phyloP scores from a whole-genome alignment of 2,113 vertebrate genomes.

The Bubo scandiacus region DNA sequence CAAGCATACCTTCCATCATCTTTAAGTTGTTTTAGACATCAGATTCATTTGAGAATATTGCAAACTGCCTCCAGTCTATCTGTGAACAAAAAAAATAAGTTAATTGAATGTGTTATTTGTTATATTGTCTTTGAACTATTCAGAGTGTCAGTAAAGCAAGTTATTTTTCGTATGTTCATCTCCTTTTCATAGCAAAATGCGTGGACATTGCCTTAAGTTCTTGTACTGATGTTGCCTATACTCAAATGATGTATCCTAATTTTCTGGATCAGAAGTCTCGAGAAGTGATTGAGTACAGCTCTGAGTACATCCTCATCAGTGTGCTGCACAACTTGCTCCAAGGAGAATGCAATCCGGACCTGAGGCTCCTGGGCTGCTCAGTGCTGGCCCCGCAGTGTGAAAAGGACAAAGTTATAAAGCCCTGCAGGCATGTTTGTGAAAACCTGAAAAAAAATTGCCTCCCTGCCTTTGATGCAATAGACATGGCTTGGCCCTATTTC shows the following conservation, averaged over 20 bases:
- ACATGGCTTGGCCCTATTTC: constrained; percentile 99
- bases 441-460: constrained; percentile 80
- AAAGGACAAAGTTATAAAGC: constrained; percentile 74
- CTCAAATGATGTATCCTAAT: constrained; percentile 84
- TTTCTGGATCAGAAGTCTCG: constrained; percentile 82
- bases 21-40: neutral
- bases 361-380: constrained; percentile 90
- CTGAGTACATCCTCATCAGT: constrained; percentile 90
- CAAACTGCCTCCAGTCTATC: neutral
- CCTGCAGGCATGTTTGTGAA: constrained; percentile 87
- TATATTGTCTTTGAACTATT: neutral
- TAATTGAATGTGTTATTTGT: accelerated
- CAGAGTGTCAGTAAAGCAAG: neutral
- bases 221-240: constrained; percentile 85
- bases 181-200: constrained; percentile 76
- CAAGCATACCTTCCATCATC: neutral
- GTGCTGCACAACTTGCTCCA: constrained; percentile 90
- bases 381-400: constrained; percentile 88
- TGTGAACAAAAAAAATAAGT: neutral
- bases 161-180: neutral
- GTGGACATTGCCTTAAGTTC: constrained; percentile 83
- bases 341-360: constrained; percentile 91
- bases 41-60: neutral
- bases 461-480: constrained; percentile 89
- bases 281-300: constrained; percentile 83